Base-by-base conservation (phyloP, 2,888 invertebrate genomes). In the Xestia ashworthii region DNA sequence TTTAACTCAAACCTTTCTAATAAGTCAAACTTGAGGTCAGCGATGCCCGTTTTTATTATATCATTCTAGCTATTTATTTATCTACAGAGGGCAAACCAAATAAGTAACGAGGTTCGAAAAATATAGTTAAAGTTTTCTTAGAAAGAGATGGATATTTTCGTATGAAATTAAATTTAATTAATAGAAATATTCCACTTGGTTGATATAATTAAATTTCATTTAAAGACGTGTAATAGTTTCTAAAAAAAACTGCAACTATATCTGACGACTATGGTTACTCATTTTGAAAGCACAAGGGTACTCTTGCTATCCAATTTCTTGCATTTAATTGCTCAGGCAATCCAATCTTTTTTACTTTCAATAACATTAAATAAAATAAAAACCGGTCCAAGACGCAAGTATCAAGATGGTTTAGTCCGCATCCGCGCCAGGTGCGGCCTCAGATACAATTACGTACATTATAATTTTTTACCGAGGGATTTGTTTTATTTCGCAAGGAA, bases 381-480 rank as follows among this genome's bases (percentile, higher is more conserved):
- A 50, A 38, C 9, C 12, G 0, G 19, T 12, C 3, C n/a, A 14
- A 72, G 5, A 46, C 46, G 25, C 58, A 78, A 88, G 87, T 82
- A 88, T 86, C 88, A 86, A 88, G 70, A 79, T 6, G 0, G n/a
- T 12, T 1, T n/a, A 16, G 64, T 73, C 76, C 55, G 0, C 12
- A 25, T 67, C 41, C 41, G 67, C 70, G 72, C 41, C 89, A 88
- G 87, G 88, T 88, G 86, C 81, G 84, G 88, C 88, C 90, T 82
- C 77, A 86, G 88, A 91, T 91, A 93, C 93, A 94, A 93, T 94
- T 94, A 93, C 92, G 86, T 82, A 88, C 89, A 89, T 92, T 93
- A 93, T 94, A 93, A 92, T 93, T 92, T 91, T 91, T 92, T 92
- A 92, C 90, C 87, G 89, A 89, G 85, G 82, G 85, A 84, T 92